Evolutionary conservation across 2,888 invertebrate species (phyloP), one percentile per base, ranked within the genome.

Genomic region (Hypsopygia costalis): DNA sequence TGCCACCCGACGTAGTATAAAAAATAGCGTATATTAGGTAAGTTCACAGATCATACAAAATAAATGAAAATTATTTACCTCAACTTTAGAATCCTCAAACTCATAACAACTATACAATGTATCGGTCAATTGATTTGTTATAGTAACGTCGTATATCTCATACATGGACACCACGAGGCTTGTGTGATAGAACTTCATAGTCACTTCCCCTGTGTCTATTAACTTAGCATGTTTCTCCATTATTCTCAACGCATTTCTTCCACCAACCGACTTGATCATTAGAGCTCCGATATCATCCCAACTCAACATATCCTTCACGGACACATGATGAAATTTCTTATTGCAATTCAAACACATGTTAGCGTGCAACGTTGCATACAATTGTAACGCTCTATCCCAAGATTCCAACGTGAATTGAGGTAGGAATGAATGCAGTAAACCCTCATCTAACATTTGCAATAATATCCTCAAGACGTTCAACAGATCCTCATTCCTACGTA

Each of bases 281-380:
- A 91, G 63, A 1, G 83, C 76, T 1, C 90, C 91, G 7, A 94
- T 66, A 30, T 89, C 86, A 31, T 89, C 91, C 93, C 94, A 94
- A 58, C 81, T 80, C 20, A 91, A 60, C 46, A 91, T 88, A 36
- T 83, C 73, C 36, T 73, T 82, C 0, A 88, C 82, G 0, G 80
- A 78, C 34, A 88, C 73, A 47, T 89, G 69, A 20, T 75, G 65
- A 35, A 90, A 82, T 33, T 74, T 76, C 41, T 81, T 87, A 1
- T 89, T 90, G 58, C 94, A 94, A 66, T 91, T 91, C 30, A 93
- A 66, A 66, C 94, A 94, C 12, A 79, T 78, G 34, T 90, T 90
- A 0, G 83, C 83, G 48, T 90, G 90, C 38, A 92, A 71, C 8
- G 89, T 91, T 0, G 90, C 86, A 27, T 91, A 86, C n/a, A 90